Evolutionary conservation across 2,113 vertebrate species (phyloP).

Genomic region (Charadrius vociferus): DNA sequence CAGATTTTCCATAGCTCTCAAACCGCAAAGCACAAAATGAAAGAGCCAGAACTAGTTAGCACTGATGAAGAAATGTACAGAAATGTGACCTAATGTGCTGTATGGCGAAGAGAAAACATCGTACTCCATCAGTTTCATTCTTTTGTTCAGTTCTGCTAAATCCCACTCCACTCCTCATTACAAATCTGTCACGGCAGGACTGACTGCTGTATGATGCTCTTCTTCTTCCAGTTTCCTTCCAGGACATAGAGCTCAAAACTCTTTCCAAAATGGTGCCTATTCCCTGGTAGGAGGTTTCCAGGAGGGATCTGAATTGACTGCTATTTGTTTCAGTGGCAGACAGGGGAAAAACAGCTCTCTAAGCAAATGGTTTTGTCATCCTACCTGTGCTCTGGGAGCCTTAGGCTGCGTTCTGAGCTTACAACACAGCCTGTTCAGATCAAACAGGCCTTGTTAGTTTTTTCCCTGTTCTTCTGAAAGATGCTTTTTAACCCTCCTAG

Average conservation of each 20-base stretch:
- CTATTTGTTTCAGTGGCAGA: not conserved
- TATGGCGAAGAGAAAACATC: not conserved
- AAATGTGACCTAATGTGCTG: not conserved
- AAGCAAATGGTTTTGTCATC: not conserved
- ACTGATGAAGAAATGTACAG: not conserved
- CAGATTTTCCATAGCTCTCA: not conserved
- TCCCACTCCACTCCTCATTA: not conserved
- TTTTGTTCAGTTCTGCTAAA: not conserved
- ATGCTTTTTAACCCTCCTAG: not conserved
- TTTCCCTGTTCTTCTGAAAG: not conserved
- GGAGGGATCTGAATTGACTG: not conserved
- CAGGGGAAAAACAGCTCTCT: not conserved
- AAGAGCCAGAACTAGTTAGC: not conserved
- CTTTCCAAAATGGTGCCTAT: not conserved
- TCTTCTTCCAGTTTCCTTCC: not conserved
- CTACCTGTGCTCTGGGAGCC: not conserved
- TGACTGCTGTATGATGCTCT: not conserved
- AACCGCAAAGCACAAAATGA: not conserved
- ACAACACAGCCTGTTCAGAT: not conserved
- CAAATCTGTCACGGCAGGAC: not conserved
- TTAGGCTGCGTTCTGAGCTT: not conserved
- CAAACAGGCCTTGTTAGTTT: not conserved
- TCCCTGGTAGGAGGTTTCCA: not conserved
- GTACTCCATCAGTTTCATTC: not conserved
- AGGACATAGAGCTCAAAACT: not conserved